Evolutionary conservation across 2,113 vertebrate genomes (phyloP), one percentile per base, ranked within the genome.

Genomic region (Anguilla japonica): DNA sequence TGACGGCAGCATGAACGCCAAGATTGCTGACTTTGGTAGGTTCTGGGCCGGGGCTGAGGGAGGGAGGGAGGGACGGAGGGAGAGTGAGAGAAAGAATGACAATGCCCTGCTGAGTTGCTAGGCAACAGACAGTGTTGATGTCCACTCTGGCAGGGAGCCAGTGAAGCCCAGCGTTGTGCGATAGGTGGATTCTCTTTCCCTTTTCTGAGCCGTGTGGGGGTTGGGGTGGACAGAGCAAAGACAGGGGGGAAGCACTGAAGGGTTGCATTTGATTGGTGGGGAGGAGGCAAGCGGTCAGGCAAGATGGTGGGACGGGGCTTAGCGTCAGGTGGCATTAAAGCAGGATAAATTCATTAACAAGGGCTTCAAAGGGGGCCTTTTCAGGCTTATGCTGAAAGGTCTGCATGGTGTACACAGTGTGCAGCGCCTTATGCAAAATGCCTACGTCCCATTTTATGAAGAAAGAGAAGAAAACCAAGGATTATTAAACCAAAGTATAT

Each of bases 21-120:
- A 99, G 95, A 99, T 99, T 67, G 98, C 98, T 0, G 98, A 99
- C 94, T 99, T 99, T 85, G 98, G 98, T 99, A 96, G 34, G 95
- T 56, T 14, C 60, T 14, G 67, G 41, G 78, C 82, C n/a, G 18
- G 83, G 40, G 75, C 18, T 57, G 84, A 41, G 83, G 84, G 67
- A 79, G 20, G 79, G 20, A 60, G 41, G 43, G 29, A 34, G 18
- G 7, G 67, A 82, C 40, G 18, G 40, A 53, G 81, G 53, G 29
- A 78, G 5, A 80, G 16, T 67, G 63, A 56, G 63, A 71, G 91
- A 53, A 89, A 90, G 89, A 46, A 83, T 75, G 86, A 46, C 22
- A 84, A 84, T 80, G 39, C 83, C 83, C 86, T 88, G 84, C 63
- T 57, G 67, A n/a, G 93, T 88, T 86, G 91, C 81, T 91, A 90